Base-by-base conservation (phyloP, 2,888 invertebrate genomes). In the Scaptomyza polygonia region DNA sequence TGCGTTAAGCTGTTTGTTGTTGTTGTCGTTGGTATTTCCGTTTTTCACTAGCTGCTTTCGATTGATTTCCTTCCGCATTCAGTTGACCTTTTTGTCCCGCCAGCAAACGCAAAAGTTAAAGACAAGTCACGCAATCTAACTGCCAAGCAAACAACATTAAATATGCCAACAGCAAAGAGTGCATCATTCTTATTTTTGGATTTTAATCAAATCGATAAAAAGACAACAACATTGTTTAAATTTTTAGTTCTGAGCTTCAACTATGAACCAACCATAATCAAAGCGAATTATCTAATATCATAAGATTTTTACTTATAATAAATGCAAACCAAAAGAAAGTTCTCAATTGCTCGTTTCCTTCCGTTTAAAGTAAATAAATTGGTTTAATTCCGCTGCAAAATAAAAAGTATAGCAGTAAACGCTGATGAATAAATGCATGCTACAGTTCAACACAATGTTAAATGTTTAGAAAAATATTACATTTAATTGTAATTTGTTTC, bases 131-230 rank as follows among this genome's bases (percentile, higher is more conserved):
- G 82, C 88, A 81, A 81, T 7, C 39, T 25, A 5, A 3, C 25
- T 5, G 25, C 5, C 14, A 39, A 39, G 16, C 39, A 36, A 36
- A 61, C 43, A 56, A 71, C 63, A 69, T 65, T 68, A 66, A 71
- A 65, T 72, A 66, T 61, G 57, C 42, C 48, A 54, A 21, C 51
- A 69, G 56, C 73, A 59, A 63, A 67, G 64, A 65, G 65, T 82
- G 79, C 82, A 82, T 85, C 79, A 87, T 71, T 56, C 74, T 85
- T 82, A 82, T 82, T 82, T 82, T 85, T 82, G 87, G 81, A 87
- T 62, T 69, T 64, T 69, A 85, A 81, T 81, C 85, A 78, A 87
- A 81, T 81, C 85, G 87, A 81, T 86, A 78, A 59, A 71, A 62
- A 14, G 32, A 64, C 29, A 42, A n/a, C n/a, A n/a, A n/a, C n/a